Percentiles rank a stretch among this genome's conserved stretches.
Conservation (phyloP, 2,113 vertebrate genomes). For the Eptesicus fuscus region DNA sequence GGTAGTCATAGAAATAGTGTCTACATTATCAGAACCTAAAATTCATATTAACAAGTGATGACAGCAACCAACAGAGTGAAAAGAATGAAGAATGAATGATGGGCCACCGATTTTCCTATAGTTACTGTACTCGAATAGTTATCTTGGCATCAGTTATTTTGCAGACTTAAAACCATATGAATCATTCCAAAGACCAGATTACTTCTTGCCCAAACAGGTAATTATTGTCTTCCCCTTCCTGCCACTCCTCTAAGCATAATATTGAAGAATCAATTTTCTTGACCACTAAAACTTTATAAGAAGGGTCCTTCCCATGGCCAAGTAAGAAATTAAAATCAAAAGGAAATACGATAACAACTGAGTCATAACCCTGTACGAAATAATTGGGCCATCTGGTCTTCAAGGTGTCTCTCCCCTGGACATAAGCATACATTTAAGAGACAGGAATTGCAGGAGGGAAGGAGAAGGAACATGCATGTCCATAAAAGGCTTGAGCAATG, state of each 20-base stretch:
- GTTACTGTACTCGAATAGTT: not conserved
- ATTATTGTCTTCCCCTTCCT: conserved; percentile 45
- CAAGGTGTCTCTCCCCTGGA: not conserved
- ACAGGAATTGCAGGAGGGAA: not conserved
- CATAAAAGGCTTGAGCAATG: not conserved
- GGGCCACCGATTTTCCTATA: not conserved
- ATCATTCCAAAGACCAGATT: conserved; percentile 32
- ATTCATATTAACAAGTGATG: not conserved
- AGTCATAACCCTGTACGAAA: not conserved
- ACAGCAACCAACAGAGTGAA: not conserved
- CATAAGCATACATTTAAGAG: not conserved
- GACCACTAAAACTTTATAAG: conserved; percentile 36
- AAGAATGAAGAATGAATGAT: not conserved
- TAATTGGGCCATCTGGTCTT: not conserved
- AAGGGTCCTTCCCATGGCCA: not conserved
- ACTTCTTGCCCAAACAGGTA: conserved; percentile 33
- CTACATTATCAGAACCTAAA: conserved; percentile 14
- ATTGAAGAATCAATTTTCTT: conserved; percentile 31
- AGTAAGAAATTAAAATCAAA: not conserved
- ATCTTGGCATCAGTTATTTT: conserved; percentile 24
- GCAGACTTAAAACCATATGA: conserved; percentile 48
- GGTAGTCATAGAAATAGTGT: not conserved
- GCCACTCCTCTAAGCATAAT: conserved; percentile 30
- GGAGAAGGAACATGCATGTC: not conserved
- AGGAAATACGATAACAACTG: not conserved